A percentile compares a stretch with the other conserved stretches of the same genome.
phyloP scores from a whole-genome alignment of 2,888 invertebrate genomes.

The Balanococcus diminutus region DNA sequence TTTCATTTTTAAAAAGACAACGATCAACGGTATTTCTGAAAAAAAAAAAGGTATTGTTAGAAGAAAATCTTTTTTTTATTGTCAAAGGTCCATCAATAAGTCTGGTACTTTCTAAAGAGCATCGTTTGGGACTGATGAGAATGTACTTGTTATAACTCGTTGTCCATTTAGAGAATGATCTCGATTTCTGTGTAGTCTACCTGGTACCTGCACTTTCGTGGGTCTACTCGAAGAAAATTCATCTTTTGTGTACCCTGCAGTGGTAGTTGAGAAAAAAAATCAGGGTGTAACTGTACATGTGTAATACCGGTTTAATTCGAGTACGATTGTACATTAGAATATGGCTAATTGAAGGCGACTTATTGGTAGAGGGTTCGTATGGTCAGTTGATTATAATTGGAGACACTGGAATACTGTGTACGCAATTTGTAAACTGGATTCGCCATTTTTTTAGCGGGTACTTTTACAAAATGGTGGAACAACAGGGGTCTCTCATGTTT shows the following conservation, averaged over 20 bases:
- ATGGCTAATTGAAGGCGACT: neutral
- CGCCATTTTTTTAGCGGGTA: constrained; percentile 6
- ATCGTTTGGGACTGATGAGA: neutral
- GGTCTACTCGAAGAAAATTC: neutral
- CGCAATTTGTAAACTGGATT: neutral
- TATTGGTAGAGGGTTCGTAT: neutral
- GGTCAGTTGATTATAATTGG: constrained; percentile 17
- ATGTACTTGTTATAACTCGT: neutral
- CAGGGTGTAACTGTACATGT: no score
- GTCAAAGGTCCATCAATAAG: neutral
- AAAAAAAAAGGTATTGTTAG: neutral
- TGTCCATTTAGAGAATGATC: neutral
- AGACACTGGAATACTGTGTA: neutral
- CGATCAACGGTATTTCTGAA: neutral
- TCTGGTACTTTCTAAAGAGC: neutral
- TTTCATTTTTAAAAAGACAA: neutral
- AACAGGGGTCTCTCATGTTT: neutral
- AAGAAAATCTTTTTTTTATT: neutral
- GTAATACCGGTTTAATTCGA: neutral
- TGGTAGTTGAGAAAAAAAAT: no score
- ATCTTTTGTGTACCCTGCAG: neutral
- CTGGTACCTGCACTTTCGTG: neutral
- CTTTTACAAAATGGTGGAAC: neutral
- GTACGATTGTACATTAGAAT: neutral
- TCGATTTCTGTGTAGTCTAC: neutral